Evolutionary conservation across 2,888 invertebrate genomes (phyloP).

Genomic region (Hydraecia micacea): DNA sequence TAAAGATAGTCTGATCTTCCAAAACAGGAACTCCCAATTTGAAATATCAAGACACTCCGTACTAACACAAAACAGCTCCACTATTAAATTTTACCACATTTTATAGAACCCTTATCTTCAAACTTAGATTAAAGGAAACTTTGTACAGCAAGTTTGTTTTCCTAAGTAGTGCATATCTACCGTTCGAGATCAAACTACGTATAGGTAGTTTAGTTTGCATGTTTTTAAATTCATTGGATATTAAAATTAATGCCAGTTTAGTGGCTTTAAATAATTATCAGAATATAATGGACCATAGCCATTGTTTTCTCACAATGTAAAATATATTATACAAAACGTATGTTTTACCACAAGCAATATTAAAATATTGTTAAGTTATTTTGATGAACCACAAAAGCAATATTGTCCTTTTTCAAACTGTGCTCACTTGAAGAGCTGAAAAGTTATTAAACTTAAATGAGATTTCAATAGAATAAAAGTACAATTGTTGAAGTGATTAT

Average conservation of each 20-base stretch:
- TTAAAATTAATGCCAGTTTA: neutral
- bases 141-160: slow-evolving; percentile 66
- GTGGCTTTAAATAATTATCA: neutral
- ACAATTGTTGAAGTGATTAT: slow-evolving; percentile 25
- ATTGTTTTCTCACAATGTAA: neutral
- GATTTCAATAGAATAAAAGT: slow-evolving; percentile 30
- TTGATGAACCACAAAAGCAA: slow-evolving; percentile 19
- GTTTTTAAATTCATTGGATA: slow-evolving; percentile 7
- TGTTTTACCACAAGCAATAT: slow-evolving; percentile 5
- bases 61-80: slow-evolving; percentile 50
- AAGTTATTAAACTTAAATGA: slow-evolving; percentile 36
- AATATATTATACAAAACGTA: neutral
- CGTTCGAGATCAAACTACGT: slow-evolving; percentile 32
- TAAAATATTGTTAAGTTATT: slow-evolving; percentile 23
- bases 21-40: slow-evolving; percentile 15
- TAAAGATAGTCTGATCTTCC: neutral
- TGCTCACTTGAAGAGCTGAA: slow-evolving; percentile 15
- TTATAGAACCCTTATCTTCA: slow-evolving; percentile 70
- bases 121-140: slow-evolving; percentile 77
- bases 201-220: slow-evolving; percentile 47
- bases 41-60: slow-evolving; percentile 30
- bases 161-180: slow-evolving; percentile 57
- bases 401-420: slow-evolving; percentile 15
- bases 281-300: neutral
- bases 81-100: slow-evolving; percentile 66